Evolutionary conservation across 1,140 invertebrate genomes (phyloP), one percentile per base, ranked within the genome.

Genomic region (Drosophila rufa): DNA sequence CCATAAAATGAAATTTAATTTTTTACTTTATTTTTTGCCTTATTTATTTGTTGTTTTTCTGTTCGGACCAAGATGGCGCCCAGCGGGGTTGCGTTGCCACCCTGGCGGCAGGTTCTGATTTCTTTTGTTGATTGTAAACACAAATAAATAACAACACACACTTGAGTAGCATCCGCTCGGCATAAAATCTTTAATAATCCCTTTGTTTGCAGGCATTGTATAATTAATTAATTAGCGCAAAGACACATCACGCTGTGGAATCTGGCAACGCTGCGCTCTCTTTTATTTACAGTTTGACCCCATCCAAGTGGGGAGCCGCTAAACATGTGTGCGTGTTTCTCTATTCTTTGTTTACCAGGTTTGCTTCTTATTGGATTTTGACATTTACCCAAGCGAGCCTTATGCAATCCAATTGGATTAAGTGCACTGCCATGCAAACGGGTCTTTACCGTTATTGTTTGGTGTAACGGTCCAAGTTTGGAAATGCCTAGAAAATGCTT

Each of bases 1-100:
- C 17, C 74, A 84, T 55, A 64, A 47, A 78, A 38, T 82, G 79
- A 85, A 91, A 83, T 86, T 68, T 46, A 47, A 83, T 91, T 91
- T 83, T 91, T 84, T 84, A 87, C 83, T 84, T 87, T 91, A 84
- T 79, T 81, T 68, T 68, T 90, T 56, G 62, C 60, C 43, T 67
- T 71, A 66, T 73, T 79, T 71, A 77, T 74, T 89, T 80, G 69
- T 67, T 69, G 51, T 89, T 77, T 56, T 79, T 80, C 43, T 55
- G 25, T 74, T 66, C 58, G 38, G 59, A 59, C 66, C 74, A 90
- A 70, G 38, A 70, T 70, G 67, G 84, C 80, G 89, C 71, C 60
- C 57, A 57, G 33, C 19, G 42, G 61, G 53, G 80, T 56, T 84
- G 66, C 66, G 79, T 56, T 84, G 66, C 66, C 77, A 75, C 80